Evolutionary conservation across 2,797 vertebrate genomes (phyloP).

Genomic region (Manis crassicaudata): DNA sequence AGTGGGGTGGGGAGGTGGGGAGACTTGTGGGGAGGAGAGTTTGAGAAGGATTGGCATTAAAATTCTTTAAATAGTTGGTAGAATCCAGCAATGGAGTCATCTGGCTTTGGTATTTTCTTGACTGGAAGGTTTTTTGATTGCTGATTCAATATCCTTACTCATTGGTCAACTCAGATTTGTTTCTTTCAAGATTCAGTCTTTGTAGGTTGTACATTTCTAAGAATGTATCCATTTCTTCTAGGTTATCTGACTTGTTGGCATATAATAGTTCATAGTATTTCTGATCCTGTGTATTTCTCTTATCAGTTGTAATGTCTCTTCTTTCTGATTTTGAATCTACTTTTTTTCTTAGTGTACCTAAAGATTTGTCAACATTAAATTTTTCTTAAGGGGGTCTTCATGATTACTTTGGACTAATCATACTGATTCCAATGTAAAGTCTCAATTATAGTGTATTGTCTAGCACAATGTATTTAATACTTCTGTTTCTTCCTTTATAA

Average conservation of each 20-base stretch:
- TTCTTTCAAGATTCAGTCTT: not conserved
- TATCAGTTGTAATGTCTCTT: not conserved
- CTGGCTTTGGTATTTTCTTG: not conserved
- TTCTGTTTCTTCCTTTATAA: not conserved
- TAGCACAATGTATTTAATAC: not conserved
- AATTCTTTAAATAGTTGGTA: not conserved
- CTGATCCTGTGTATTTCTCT: not conserved
- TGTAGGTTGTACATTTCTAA: not conserved
- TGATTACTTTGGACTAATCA: not conserved
- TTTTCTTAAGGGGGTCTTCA: not conserved
- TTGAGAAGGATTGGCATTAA: not conserved
- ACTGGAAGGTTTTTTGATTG: not conserved
- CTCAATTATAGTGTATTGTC: not conserved
- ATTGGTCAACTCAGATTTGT: not conserved
- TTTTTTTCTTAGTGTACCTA: not conserved
- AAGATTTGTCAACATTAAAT: not conserved
- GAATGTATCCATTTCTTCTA: not conserved
- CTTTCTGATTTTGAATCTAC: not conserved
- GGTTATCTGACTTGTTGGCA: not conserved
- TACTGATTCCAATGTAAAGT: not conserved
- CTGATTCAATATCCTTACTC: not conserved
- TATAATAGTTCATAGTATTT: not conserved
- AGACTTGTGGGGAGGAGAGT: no score
- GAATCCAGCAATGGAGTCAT: not conserved
- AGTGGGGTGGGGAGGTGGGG: no score